phyloP scores from a whole-genome alignment of 2,113 vertebrate genomes.

The Corythornis vintsioides region DNA sequence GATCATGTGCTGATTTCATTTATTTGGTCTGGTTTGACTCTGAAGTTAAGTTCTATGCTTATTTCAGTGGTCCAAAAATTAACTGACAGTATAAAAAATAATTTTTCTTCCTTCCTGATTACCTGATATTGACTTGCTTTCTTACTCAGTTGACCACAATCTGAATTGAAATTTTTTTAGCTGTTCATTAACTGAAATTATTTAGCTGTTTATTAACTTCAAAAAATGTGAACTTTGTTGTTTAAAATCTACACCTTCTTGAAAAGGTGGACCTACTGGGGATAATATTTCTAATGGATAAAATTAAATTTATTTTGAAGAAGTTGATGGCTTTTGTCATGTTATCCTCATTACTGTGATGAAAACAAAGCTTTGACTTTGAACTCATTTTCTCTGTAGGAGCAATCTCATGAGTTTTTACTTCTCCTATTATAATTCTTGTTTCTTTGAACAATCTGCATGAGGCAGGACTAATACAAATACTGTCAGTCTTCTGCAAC shows the following conservation, averaged over 20 bases:
- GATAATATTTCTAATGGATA: constrained; percentile 71
- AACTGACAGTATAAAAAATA: constrained; percentile 14
- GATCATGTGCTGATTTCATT: not conserved
- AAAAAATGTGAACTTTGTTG: constrained; percentile 19
- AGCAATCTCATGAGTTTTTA: not conserved
- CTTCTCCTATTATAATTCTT: not conserved
- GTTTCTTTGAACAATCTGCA: not conserved
- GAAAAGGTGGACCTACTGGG: constrained; percentile 46
- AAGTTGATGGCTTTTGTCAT: not conserved
- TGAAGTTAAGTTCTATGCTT: not conserved
- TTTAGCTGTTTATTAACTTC: constrained; percentile 38
- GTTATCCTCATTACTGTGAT: not conserved
- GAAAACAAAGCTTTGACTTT: not conserved
- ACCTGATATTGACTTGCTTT: not conserved
- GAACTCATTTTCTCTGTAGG: not conserved
- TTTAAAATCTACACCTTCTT: constrained; percentile 41
- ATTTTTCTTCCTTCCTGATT: not conserved
- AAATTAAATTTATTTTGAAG: constrained; percentile 76
- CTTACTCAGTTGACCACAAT: constrained; percentile 5
- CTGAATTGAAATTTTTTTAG: constrained; percentile 25
- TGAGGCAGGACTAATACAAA: not conserved
- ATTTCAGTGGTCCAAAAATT: constrained; percentile 19
- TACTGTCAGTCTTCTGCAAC: not conserved
- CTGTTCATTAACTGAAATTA: constrained; percentile 32
- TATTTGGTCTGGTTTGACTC: not conserved